These are phyloP conservation scores for Pelecanus crispus DNA, from an alignment of 2,113 vertebrate species.

Conservation along the genomic window DNA sequence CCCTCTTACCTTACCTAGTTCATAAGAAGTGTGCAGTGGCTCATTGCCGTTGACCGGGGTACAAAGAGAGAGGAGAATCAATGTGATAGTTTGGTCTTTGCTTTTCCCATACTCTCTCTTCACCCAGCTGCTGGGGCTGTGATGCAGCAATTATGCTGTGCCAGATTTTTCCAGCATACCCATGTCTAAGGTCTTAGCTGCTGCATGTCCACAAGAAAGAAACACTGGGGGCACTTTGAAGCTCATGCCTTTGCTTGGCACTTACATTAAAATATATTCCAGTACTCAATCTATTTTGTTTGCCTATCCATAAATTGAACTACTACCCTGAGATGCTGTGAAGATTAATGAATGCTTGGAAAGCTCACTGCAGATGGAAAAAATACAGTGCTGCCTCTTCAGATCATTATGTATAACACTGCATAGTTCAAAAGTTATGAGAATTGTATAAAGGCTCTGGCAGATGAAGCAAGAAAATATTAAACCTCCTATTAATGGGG, in stretches of 20 bases:
- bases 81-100: not conserved
- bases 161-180: not conserved
- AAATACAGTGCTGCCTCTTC: slow-evolving; percentile 18
- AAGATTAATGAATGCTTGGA: slow-evolving; percentile 45
- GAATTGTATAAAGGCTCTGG: not conserved
- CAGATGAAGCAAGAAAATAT: not conserved
- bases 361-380: slow-evolving; percentile 20
- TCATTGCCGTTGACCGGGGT: not conserved
- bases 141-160: not conserved
- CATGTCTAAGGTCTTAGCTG: not conserved
- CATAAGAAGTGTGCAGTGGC: not conserved
- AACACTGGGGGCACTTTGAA: not conserved
- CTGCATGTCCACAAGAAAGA: not conserved
- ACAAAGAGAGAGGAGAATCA: not conserved
- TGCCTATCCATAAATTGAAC: slow-evolving; percentile 44
- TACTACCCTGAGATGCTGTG: slow-evolving; percentile 15
- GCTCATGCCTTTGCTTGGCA: not conserved
- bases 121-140: not conserved
- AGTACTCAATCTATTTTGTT: slow-evolving; percentile 33
- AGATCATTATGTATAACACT: not conserved
- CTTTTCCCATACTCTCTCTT: not conserved
- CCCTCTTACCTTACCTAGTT: too few relatives aligned
- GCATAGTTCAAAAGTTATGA: not conserved
- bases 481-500: not conserved
- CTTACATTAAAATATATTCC: not conserved